Percentiles rank a stretch among this genome's conserved stretches.
Conservation (phyloP, 92 coral and sea anemone genomes). For the Epizoanthus illoricatus region DNA sequence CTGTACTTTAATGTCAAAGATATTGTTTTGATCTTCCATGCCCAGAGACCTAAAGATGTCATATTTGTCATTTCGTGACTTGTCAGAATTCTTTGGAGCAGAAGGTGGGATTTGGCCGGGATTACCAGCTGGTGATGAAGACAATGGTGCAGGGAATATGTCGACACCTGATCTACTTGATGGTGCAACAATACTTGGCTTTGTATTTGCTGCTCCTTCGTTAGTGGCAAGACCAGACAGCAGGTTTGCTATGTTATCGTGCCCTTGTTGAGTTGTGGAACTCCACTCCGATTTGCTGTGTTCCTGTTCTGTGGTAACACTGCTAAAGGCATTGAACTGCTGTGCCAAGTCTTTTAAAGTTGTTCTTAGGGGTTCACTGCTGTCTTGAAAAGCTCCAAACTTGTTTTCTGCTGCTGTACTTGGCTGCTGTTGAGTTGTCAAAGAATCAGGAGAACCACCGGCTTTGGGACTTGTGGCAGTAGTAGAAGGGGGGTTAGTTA, state of each 20-base stretch:
- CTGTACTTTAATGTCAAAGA: constrained; percentile 39
- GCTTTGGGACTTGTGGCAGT: constrained; percentile 20
- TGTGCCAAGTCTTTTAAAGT: constrained; percentile 23
- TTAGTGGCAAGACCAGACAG: neutral
- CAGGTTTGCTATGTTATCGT: neutral
- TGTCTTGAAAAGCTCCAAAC: constrained; percentile 57
- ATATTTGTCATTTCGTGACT: constrained; percentile 56
- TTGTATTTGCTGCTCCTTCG: neutral
- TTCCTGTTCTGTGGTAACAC: neutral
- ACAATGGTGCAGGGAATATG: neutral
- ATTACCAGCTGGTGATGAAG: neutral
- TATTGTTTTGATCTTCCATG: constrained; percentile 24
- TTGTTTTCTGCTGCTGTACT: constrained; percentile 35
- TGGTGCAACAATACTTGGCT: constrained; percentile 1
- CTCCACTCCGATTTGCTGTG: neutral
- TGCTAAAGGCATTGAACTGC: constrained; percentile 10
- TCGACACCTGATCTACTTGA: neutral
- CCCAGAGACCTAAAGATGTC: constrained; percentile 60
- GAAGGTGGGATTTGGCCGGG: neutral
- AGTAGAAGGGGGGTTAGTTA: neutral
- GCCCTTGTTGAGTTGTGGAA: neutral
- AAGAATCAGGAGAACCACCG: neutral
- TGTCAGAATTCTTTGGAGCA: neutral
- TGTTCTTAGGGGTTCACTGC: constrained; percentile 33
- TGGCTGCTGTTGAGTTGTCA: constrained; percentile 5